phyloP scores from a whole-genome alignment of 64 coral and sea anemone genomes.

The Pocillopora damicornis region DNA sequence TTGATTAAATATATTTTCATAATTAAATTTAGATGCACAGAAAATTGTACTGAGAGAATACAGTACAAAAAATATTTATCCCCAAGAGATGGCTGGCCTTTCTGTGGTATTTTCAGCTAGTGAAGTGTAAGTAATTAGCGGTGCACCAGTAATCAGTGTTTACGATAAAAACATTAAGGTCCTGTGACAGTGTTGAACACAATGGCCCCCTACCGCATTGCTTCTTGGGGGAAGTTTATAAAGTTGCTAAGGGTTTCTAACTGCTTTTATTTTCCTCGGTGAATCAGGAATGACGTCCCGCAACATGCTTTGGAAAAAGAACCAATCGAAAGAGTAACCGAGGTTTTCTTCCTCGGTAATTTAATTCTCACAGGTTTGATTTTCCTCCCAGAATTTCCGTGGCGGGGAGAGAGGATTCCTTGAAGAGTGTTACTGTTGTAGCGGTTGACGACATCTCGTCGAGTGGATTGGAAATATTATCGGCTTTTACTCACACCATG shows the following conservation, averaged over 20 bases:
- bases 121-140: background rate
- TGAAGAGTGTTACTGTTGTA: background rate
- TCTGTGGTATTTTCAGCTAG: background rate
- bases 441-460: background rate
- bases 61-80: background rate
- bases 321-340: background rate
- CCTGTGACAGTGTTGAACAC: background rate
- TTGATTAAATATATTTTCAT: background rate
- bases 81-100: background rate
- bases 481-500: background rate
- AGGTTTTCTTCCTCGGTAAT: conserved; percentile 3
- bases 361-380: background rate
- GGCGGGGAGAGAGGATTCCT: background rate
- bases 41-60: background rate
- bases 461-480: background rate
- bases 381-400: background rate
- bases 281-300: conserved; percentile 22
- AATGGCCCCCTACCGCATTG: conserved; percentile 23
- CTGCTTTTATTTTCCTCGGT: conserved; percentile 10
- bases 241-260: conserved; percentile 14
- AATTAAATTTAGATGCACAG: background rate
- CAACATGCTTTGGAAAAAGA: conserved; percentile 14
- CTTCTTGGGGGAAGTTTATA: background rate
- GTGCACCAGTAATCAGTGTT: background rate
- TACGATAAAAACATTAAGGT: background rate